A percentile compares a stretch with the other conserved stretches of the same genome.
Conservation (phyloP, 2,113 vertebrate species). For the Pithys albifrons region DNA sequence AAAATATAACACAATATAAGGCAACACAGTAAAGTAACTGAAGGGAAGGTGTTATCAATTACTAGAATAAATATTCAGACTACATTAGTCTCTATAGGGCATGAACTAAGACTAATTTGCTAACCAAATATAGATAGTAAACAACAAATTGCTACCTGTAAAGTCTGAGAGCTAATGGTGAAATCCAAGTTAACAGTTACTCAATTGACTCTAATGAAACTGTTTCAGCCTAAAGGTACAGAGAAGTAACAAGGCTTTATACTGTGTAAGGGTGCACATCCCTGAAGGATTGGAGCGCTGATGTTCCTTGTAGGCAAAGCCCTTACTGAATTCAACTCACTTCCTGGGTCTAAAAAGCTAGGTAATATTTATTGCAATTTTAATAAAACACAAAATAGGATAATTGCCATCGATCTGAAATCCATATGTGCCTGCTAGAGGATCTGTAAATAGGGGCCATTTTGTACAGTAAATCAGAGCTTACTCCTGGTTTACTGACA, state of each 20-base stretch:
- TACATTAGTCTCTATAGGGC: not conserved
- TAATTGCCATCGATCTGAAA: not conserved
- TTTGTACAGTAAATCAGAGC: not conserved
- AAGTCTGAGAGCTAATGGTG: not conserved
- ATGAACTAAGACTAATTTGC: not conserved
- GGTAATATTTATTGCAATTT: not conserved
- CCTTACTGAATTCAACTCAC: not conserved
- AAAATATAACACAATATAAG: not conserved
- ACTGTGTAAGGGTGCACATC: not conserved
- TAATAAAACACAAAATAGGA: not conserved
- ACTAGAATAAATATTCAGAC: not conserved
- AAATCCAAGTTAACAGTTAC: not conserved
- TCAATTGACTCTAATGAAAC: not conserved
- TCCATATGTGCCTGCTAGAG: not conserved
- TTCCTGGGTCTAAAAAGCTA: not conserved
- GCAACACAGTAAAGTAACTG: not conserved
- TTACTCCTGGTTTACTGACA: not conserved
- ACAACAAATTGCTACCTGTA: not conserved
- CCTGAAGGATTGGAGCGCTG: accelerated
- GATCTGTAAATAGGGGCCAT: not conserved
- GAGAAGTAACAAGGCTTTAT: not conserved
- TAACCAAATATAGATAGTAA: not conserved
- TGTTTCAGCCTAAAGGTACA: not conserved
- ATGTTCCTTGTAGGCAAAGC: not conserved
- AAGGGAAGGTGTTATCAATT: not conserved